Percentiles rank a stretch among this genome's conserved stretches.
Conservation (phyloP, 64 coral and sea anemone species). For the Porites australiensis region DNA sequence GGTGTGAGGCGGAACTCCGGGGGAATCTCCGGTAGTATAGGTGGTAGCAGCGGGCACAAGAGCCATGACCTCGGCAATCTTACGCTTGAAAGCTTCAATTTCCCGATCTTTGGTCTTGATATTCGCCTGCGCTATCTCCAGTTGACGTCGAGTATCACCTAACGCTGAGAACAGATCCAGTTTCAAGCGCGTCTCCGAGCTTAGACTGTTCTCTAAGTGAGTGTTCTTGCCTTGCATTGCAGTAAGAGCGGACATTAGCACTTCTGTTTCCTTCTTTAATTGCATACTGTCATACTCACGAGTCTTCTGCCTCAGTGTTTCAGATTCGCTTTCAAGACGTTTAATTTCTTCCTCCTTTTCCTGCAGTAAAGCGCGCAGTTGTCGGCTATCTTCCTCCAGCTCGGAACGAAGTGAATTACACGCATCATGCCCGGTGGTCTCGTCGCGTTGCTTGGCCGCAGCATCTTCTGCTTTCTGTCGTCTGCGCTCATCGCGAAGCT, state of each 20-base stretch:
- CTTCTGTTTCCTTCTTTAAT: conserved; percentile 97
- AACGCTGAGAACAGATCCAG: conserved; percentile 95
- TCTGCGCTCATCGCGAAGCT: conserved; percentile 93
- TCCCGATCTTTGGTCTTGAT: conserved; percentile 93
- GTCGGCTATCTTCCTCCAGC: conserved; percentile 89
- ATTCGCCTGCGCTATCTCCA: conserved; percentile 90
- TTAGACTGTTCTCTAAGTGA: conserved; percentile 92
- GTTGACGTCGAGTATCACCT: conserved; percentile 89
- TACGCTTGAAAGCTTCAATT: conserved; percentile 81
- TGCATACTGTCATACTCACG: conserved; percentile 92
- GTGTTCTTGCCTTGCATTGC: conserved; percentile 98
- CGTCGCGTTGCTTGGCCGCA: conserved; percentile 79
- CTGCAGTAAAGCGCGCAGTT: conserved; percentile 73
- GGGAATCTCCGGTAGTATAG: conserved; percentile 17
- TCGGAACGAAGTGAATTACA: conserved; percentile 85
- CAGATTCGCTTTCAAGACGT: conserved; percentile 78
- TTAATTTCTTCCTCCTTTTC: conserved; percentile 95
- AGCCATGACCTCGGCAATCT: conserved; percentile 98
- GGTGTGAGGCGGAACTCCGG: conserved; percentile 2
- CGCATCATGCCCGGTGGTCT: conserved; percentile 82
- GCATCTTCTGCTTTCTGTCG: conserved; percentile 88
- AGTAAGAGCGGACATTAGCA: conserved; percentile 89
- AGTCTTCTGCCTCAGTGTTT: conserved; percentile 84
- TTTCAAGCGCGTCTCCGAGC: conserved; percentile 93
- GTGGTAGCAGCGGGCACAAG: conserved; percentile 80